Evolutionary conservation across 2,113 vertebrate genomes (phyloP), one percentile per base, ranked within the genome.

Genomic region (Empidonax alnorum): DNA sequence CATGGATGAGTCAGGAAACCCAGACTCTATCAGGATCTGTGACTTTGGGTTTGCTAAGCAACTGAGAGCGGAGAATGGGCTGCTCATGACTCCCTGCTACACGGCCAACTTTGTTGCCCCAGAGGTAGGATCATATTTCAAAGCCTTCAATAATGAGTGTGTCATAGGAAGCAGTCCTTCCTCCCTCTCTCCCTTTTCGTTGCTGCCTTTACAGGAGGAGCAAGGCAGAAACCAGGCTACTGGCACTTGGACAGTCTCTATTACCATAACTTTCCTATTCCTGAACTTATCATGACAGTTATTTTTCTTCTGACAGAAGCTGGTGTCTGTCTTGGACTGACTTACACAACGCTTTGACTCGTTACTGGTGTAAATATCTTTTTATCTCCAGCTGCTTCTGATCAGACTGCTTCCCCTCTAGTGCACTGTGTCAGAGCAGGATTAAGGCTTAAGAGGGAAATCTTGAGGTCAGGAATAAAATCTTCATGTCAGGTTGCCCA

Each of bases 1-100:
- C 30, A 95, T 98, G 93, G 99, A 99, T 69, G 99, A 99, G 92
- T 99, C 98, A 9, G 99, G 99, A 42, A 98, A 99, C 93, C 98
- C 99, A 4, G 99, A 99, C 49, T 98, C 98, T 85, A 99, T 99
- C 97, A 98, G 99, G 41, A 99, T 99, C 94, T 99, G 98, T 71
- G 99, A 99, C 95, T 99, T 99, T 8, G 98, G 99, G 52, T 99
- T 99, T 95, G 99, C 99, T 93, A 99, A 99, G 94, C 99, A 99
- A 87, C 98, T 99, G 44, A 97, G 99, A 47, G 99, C 99, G 0
- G 99, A 99, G 97, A 99, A 99, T 0, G 99, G 99, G 35, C 97
- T 99, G 77, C 97, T 99, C 77, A 99, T 99, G 99, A 99, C 99
- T 2, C 99, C 99, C 3, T 99, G 99, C 97, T 99, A 99, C 96